Conservation (phyloP, 1,140 invertebrate genomes). For the Choristoneura fumiferana region DNA sequence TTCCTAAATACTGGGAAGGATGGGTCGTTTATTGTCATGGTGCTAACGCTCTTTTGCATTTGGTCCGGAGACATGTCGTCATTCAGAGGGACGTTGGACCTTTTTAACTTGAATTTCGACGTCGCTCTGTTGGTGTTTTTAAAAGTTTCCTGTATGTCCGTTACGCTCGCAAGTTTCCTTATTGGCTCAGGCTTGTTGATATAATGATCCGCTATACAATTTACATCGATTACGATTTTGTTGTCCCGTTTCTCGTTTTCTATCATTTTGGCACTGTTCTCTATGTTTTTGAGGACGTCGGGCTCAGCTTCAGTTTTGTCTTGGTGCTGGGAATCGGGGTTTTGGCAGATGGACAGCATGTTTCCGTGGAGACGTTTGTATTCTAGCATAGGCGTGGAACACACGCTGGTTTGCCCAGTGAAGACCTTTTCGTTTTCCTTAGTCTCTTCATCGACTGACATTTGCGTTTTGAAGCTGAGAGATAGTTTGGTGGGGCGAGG, state of each 20-base stretch:
- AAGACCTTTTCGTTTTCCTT: slow-evolving; percentile 75
- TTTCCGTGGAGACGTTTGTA: slow-evolving; percentile 85
- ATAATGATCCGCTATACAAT: slow-evolving; percentile 70
- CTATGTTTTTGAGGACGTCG: slow-evolving; percentile 63
- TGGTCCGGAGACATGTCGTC: slow-evolving; percentile 54
- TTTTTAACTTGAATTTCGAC: slow-evolving; percentile 68
- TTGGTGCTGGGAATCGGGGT: slow-evolving; percentile 66
- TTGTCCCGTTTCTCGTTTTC: slow-evolving; percentile 63
- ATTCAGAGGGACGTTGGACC: slow-evolving; percentile 63
- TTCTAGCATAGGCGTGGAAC: slow-evolving; percentile 86
- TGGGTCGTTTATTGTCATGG: slow-evolving; percentile 87
- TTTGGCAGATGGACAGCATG: slow-evolving; percentile 84
- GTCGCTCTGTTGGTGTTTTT: slow-evolving; percentile 75
- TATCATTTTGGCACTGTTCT: slow-evolving; percentile 46
- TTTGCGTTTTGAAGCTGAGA: slow-evolving; percentile 78
- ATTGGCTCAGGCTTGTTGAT: slow-evolving; percentile 69
- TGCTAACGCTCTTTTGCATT: slow-evolving; percentile 61
- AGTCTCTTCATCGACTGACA: slow-evolving; percentile 76
- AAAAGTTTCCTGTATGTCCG: slow-evolving; percentile 78
- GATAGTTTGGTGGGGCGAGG: slow-evolving; percentile 79
- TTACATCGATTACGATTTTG: slow-evolving; percentile 58
- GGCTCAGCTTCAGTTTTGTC: slow-evolving; percentile 57
- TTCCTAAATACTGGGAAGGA: slow-evolving; percentile 86
- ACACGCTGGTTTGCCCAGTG: slow-evolving; percentile 83
- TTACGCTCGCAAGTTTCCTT: slow-evolving; percentile 71